phyloP scores from a whole-genome alignment of 2,797 vertebrate species.

The Anguilla marmorata region DNA sequence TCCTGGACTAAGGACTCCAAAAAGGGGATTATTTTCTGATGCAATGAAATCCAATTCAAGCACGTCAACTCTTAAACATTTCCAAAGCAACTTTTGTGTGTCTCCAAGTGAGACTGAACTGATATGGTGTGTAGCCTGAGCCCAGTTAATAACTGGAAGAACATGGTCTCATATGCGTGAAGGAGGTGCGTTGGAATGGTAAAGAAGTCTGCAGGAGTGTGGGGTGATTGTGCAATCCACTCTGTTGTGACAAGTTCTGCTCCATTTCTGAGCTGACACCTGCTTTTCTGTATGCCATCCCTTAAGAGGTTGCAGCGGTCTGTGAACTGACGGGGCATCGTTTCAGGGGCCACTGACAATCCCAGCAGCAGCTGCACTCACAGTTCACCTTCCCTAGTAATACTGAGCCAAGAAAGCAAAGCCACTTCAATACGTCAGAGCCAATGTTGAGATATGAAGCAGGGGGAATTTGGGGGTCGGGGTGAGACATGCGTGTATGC shows the following conservation, averaged over 20 bases:
- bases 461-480: not conserved
- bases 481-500: not conserved
- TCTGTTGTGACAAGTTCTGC: not conserved
- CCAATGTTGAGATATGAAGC: not conserved
- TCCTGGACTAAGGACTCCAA: not conserved
- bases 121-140: not conserved
- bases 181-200: not conserved
- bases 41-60: not conserved
- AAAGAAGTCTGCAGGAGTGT: not conserved
- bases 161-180: not conserved
- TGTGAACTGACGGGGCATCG: constrained; percentile 44
- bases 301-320: not conserved
- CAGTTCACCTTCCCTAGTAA: not conserved
- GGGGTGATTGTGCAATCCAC: not conserved
- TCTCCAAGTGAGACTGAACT: not conserved
- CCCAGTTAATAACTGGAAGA: not conserved
- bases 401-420: not conserved
- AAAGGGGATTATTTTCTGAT: not conserved
- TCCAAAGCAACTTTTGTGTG: not conserved
- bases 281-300: not conserved
- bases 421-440: not conserved
- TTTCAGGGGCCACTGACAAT: not conserved
- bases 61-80: not conserved
- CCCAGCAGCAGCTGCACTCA: not conserved
- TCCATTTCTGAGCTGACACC: not conserved